Conservation (phyloP, 2,888 invertebrate species). For the Cephus pygmeus region DNA sequence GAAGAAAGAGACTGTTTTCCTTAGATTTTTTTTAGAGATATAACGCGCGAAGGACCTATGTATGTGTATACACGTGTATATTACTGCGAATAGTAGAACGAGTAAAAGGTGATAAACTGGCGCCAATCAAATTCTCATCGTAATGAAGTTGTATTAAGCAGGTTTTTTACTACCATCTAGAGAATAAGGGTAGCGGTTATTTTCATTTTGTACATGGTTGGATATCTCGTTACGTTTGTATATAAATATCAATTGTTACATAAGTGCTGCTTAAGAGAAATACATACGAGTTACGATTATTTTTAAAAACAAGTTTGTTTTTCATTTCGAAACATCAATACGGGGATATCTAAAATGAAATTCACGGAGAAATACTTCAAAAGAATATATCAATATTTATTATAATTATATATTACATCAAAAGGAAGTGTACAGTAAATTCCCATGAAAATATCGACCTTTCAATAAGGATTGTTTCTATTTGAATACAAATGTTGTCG, state of each 20-base stretch:
- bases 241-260: conserved; percentile 54
- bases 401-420: neutral
- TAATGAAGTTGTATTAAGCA: conserved; percentile 32
- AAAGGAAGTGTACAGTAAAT: neutral
- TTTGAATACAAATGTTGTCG: neutral
- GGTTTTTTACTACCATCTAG: conserved; percentile 44
- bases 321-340: conserved; percentile 8
- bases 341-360: neutral
- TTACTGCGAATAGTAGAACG: conserved; percentile 20
- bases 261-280: conserved; percentile 43
- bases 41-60: conserved; percentile 1
- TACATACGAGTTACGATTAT: conserved; percentile 52
- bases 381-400: neutral
- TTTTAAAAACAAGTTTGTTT: conserved; percentile 36
- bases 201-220: conserved; percentile 16
- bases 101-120: conserved; percentile 4
- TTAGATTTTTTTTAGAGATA: conserved; percentile 5
- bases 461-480: neutral
- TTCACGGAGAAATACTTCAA: neutral
- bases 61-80: conserved; percentile 21
- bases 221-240: conserved; percentile 22
- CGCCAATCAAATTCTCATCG: conserved; percentile 12
- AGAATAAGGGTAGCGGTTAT: conserved; percentile 42
- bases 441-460: neutral
- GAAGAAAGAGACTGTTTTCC: conserved; percentile 11